These are phyloP conservation scores for Benthosema pterotum DNA, from an alignment of 2,797 vertebrate genomes.

Conservation along the genomic window DNA sequence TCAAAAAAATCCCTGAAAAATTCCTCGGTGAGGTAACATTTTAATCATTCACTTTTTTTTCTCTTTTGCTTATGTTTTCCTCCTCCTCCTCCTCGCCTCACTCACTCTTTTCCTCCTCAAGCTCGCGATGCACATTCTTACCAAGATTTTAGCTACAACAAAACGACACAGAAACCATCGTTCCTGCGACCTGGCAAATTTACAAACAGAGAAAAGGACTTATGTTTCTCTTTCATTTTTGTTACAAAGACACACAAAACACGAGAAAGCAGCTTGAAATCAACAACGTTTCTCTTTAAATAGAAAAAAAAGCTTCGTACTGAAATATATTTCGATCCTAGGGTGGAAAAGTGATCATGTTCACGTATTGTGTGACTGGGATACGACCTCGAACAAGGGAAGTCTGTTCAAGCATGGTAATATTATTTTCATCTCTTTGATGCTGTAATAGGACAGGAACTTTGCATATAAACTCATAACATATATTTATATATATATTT, in stretches of 20 bases:
- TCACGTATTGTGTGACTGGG: conserved; percentile 59
- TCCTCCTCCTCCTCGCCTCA: conserved; percentile 41
- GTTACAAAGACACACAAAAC: conserved; percentile 76
- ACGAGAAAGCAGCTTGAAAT: conserved; percentile 78
- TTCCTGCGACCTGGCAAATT: conserved; percentile 83
- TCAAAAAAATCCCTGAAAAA: conserved; percentile 96
- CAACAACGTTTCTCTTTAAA: conserved; percentile 74
- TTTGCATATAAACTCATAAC: conserved; percentile 83
- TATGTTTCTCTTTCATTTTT: conserved; percentile 70
- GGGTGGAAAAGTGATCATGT: conserved; percentile 61
- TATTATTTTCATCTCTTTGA: conserved; percentile 59
- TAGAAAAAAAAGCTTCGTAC: conserved; percentile 73
- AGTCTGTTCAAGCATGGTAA: conserved; percentile 65
- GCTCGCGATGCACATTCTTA: conserved; percentile 59
- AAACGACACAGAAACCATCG: conserved; percentile 81
- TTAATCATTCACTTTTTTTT: conserved; percentile 76
- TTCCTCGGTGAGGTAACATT: conserved; percentile 94
- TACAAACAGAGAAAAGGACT: conserved; percentile 81
- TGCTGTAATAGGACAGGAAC: conserved; percentile 68
- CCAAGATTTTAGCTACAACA: conserved; percentile 80
- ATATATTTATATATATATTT: conserved; percentile 68
- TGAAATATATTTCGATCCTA: conserved; percentile 71
- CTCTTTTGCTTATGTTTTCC: conserved; percentile 61
- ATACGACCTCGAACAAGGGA: conserved; percentile 53
- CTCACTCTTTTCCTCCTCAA: conserved; percentile 40